Conservation (phyloP, 2,797 vertebrate species). For the Thamnophis elegans region DNA sequence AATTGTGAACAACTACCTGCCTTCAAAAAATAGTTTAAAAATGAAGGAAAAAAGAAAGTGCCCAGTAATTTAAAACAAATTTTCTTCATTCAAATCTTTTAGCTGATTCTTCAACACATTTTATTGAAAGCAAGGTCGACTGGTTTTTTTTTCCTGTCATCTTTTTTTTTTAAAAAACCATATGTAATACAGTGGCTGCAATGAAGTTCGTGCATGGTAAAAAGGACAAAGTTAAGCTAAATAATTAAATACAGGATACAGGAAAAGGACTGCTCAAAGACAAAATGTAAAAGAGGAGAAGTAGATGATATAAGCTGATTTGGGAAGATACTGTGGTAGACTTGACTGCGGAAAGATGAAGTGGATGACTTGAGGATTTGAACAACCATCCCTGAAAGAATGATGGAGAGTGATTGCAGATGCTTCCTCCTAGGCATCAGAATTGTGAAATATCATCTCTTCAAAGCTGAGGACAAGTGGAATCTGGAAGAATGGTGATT, state of each 20-base stretch:
- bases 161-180: background rate
- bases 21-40: background rate
- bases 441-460: background rate
- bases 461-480: background rate
- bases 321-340: background rate
- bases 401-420: background rate
- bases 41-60: background rate
- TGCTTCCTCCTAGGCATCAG: background rate
- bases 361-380: background rate
- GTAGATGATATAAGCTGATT: background rate
- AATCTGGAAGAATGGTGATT: background rate
- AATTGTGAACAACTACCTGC: background rate
- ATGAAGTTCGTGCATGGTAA: background rate
- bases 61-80: background rate
- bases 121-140: background rate
- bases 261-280: background rate
- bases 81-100: background rate
- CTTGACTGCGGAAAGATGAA: background rate
- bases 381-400: background rate
- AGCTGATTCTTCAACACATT: background rate
- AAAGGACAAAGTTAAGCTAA: background rate
- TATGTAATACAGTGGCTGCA: background rate
- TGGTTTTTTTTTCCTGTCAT: background rate
- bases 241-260: background rate
- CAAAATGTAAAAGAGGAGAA: background rate